Evolutionary conservation across 2,113 vertebrate species (phyloP).

Genomic region (Bubo scandiacus): DNA sequence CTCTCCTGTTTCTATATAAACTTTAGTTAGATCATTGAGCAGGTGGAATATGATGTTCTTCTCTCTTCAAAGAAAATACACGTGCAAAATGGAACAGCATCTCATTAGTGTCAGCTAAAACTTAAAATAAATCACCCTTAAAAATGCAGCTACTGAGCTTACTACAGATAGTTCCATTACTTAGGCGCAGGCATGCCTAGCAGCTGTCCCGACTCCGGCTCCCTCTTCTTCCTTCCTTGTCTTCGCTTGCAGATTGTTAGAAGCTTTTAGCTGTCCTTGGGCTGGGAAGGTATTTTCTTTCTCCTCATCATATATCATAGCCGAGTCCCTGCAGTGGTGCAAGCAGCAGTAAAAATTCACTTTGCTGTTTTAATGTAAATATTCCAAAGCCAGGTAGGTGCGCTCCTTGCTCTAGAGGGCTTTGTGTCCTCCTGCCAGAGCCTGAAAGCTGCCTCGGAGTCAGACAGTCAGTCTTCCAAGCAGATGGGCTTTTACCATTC

Average conservation of each 20-base stretch:
- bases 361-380: not conserved
- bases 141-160: not conserved
- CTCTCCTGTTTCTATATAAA: not conserved
- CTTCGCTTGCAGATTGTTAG: not conserved
- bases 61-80: not conserved
- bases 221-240: not conserved
- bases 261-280: not conserved
- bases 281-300: not conserved
- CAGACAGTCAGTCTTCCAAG: not conserved
- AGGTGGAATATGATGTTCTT: not conserved
- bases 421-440: not conserved
- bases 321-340: not conserved
- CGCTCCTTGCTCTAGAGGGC: not conserved
- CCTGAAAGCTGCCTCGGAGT: not conserved
- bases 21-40: not conserved
- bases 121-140: not conserved
- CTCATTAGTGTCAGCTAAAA: constrained; percentile 19
- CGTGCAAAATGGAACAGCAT: not conserved
- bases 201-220: not conserved
- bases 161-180: not conserved
- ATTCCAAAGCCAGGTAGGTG: not conserved
- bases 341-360: not conserved
- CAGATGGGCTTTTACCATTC: not conserved
- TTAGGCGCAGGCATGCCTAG: not conserved
- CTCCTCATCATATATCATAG: not conserved